phyloP scores from a whole-genome alignment of 92 coral and sea anemone species.

The Zoanthus gigantus region DNA sequence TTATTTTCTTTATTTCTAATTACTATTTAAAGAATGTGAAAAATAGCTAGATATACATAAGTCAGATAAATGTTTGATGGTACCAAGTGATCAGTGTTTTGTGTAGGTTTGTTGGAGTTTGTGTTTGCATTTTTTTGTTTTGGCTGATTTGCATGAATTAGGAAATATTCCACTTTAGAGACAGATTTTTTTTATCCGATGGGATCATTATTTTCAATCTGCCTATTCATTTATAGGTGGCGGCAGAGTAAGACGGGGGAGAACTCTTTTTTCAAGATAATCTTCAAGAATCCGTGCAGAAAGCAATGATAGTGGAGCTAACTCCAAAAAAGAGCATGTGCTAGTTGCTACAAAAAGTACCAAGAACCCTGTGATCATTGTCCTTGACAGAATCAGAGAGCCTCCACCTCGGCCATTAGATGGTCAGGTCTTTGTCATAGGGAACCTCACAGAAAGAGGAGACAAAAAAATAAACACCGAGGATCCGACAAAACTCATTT shows the following conservation, averaged over 20 bases:
- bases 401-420: constrained; percentile 41
- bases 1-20: not conserved
- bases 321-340: constrained; percentile 18
- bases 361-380: constrained; percentile 12
- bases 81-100: not conserved
- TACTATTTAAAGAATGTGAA: constrained; percentile 1
- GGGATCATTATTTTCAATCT: not conserved
- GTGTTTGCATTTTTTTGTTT: not conserved
- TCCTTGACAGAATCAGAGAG: constrained; percentile 23
- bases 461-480: constrained; percentile 36
- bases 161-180: not conserved
- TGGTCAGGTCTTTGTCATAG: constrained; percentile 44
- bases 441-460: constrained; percentile 33
- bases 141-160: not conserved
- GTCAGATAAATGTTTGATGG: not conserved
- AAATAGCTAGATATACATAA: not conserved
- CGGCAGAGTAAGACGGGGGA: constrained; percentile 22
- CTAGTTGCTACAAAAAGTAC: constrained; percentile 13
- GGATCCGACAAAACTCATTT: constrained; percentile 14
- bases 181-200: not conserved
- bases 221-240: not conserved
- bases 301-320: constrained; percentile 6
- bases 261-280: constrained; percentile 3
- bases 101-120: not conserved
- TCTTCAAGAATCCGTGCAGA: not conserved